Evolutionary conservation across 1,140 invertebrate species (phyloP), one percentile per base, ranked within the genome.

Genomic region (Neodiprion lecontei): DNA sequence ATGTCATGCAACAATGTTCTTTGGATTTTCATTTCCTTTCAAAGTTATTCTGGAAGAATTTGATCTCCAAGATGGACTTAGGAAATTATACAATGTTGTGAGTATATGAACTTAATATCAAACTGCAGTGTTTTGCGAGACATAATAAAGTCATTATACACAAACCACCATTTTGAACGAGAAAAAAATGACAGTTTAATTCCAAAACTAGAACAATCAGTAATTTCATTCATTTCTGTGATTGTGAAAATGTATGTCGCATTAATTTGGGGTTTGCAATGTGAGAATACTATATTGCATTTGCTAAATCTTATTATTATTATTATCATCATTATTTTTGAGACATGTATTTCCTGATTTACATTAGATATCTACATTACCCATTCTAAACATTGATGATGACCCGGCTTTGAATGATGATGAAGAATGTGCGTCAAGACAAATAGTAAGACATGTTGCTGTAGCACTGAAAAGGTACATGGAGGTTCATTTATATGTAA

Each of bases 1-100:
- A 76, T 98, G 97, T 83, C 96, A 99, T 88, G 97, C 97, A 1
- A 97, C 97, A 11, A 98, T 99, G 96, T 99, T 99, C 86, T 99
- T 99, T 85, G 95, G 95, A 0, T 90, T 98, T 72, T 95, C 96
- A 8, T 98, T 99, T 86, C 94, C 96, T 72, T 99, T 98, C 86
- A 92, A 95, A 80, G 92, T 96, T 0, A 96, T 98, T 79, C 86
- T 99, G 1, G 95, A 98, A 78, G 93, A 98, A 83, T 99, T 99
- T 83, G 97, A 99, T 87, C 89, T 92, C 48, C 93, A 96, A 82
- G 97, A 99, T 90, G 97, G 97, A 0, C 89, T 99, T 3, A 87
- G 98, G 11, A 96, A 97, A 87, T 89, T 99, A 12, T 95, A 97
- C 83, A 99, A 99, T 91, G 95, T 98, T 79, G 94, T 97, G 87